Evolutionary conservation across 2,888 invertebrate genomes (phyloP).

Genomic region (Machimus atricapillus): DNA sequence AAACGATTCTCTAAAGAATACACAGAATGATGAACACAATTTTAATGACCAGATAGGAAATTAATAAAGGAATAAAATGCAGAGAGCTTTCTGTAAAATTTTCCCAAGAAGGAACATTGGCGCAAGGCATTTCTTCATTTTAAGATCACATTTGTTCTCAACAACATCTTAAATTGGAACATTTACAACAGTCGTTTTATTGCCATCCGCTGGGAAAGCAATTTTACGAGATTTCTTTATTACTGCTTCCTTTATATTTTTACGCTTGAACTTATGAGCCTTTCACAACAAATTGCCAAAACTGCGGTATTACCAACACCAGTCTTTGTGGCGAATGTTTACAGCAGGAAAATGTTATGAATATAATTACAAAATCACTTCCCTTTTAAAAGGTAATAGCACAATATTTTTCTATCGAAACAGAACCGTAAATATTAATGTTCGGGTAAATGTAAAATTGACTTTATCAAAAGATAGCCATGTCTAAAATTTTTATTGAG

Average conservation of each 20-base stretch:
- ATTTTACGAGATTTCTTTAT: neutral
- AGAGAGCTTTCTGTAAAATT: neutral
- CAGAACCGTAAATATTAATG: neutral
- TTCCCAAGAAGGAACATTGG: neutral
- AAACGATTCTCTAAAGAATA: neutral
- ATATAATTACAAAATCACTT: neutral
- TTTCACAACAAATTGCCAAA: neutral
- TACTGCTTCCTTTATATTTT: neutral
- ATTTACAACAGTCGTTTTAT: neutral
- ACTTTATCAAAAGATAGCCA: neutral
- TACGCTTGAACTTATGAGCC: neutral
- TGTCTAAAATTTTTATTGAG: neutral
- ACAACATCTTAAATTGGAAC: neutral
- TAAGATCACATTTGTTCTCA: neutral
- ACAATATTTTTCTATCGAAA: neutral
- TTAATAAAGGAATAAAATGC: conserved; percentile 3
- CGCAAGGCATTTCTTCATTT: neutral
- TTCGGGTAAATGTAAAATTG: neutral
- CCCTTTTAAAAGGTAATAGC: neutral
- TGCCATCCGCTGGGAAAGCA: neutral
- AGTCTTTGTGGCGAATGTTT: neutral
- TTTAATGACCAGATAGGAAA: neutral
- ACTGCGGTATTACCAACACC: neutral
- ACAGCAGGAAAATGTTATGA: neutral
- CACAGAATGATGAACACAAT: neutral